A percentile compares a stretch with the other conserved stretches of the same genome.
These are phyloP conservation scores for sheep (Ovis aries) DNA, from an alignment of 2,113 vertebrate genomes.

Conservation along the genomic window DNA sequence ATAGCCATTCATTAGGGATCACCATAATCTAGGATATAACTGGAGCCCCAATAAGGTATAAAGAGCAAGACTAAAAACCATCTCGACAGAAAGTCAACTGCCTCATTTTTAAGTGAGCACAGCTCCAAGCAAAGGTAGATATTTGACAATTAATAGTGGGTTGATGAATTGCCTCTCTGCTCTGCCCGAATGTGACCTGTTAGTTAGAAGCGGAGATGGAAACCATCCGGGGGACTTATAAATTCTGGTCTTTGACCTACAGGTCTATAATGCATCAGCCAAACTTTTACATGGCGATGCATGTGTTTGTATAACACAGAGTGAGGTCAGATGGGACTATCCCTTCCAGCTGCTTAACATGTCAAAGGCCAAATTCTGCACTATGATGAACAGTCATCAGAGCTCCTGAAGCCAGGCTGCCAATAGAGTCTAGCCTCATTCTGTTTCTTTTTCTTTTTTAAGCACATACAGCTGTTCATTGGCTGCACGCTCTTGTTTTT, in stretches of 20 bases:
- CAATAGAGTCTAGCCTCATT: conserved; percentile 33
- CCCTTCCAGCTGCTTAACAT: conserved; percentile 49
- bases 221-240: conserved; percentile 55
- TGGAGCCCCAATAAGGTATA: background rate
- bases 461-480: conserved; percentile 58
- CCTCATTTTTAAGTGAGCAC: conserved; percentile 45
- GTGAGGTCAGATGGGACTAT: conserved; percentile 31
- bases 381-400: conserved; percentile 56
- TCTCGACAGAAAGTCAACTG: conserved; percentile 61
- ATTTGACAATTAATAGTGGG: conserved; percentile 63
- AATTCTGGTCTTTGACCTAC: conserved; percentile 64
- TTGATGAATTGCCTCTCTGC: conserved; percentile 37
- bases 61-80: conserved; percentile 36
- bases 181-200: conserved; percentile 56
- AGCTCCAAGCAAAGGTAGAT: conserved; percentile 49
- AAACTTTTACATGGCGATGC: conserved; percentile 47
- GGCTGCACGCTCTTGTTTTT: conserved; percentile 23
- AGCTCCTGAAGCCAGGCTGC: conserved; percentile 43
- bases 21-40: background rate
- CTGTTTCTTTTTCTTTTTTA: background rate
- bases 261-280: conserved; percentile 27
- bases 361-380: conserved; percentile 55
- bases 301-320: conserved; percentile 65
- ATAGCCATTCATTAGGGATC: background rate
- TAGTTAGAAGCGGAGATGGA: conserved; percentile 26